Conservation (phyloP, 2,113 vertebrate species). For the Heterochromis multidens region DNA sequence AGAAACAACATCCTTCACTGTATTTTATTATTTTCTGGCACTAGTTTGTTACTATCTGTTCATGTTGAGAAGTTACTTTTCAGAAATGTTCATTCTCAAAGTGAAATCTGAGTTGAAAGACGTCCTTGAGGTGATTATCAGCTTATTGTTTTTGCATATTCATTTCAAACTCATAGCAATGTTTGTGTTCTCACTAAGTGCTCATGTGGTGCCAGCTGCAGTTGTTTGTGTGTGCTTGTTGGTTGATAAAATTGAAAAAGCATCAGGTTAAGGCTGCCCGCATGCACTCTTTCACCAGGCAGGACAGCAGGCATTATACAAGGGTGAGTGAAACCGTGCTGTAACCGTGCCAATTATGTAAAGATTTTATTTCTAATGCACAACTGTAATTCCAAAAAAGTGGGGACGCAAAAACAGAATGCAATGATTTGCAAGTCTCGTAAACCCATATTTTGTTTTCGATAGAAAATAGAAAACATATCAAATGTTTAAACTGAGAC, state of each 20-base stretch:
- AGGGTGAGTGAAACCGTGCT: background rate
- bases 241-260: background rate
- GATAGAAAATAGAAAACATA: background rate
- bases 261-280: background rate
- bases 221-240: background rate
- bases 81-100: background rate
- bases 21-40: background rate
- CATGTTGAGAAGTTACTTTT: background rate
- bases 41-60: background rate
- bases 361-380: background rate
- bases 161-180: background rate
- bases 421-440: too few species aligned
- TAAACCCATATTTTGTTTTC: too few species aligned
- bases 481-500: background rate
- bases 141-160: background rate
- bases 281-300: background rate
- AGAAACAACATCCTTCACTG: background rate
- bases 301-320: background rate
- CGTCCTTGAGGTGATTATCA: background rate
- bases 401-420: too few species aligned
- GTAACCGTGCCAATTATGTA: background rate
- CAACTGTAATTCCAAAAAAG: background rate
- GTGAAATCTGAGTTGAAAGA: background rate
- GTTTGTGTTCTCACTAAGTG: background rate
- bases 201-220: background rate